Conservation (phyloP, 2,113 vertebrate species). For the Morone saxatilis region DNA sequence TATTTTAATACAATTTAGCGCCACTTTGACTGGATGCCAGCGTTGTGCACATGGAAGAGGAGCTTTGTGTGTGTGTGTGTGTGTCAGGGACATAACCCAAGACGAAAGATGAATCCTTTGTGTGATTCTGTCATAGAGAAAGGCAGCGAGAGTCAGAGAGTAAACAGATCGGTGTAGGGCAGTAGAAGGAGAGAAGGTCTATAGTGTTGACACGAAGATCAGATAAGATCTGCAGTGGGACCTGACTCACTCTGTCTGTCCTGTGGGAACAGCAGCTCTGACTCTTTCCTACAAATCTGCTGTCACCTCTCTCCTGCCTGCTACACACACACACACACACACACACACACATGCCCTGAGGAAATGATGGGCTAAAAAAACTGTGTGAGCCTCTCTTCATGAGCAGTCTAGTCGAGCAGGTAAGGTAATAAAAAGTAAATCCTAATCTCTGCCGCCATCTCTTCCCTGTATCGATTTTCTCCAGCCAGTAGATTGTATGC, state of each 20-base stretch:
- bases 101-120: slow-evolving; percentile 70
- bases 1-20: slow-evolving; percentile 85
- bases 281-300: slow-evolving; percentile 61
- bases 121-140: slow-evolving; percentile 44
- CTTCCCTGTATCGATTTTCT: slow-evolving; percentile 75
- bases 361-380: slow-evolving; percentile 11
- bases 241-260: slow-evolving; percentile 59
- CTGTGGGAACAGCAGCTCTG: slow-evolving; percentile 74
- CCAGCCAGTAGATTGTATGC: slow-evolving; percentile 79
- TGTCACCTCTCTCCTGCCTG: slow-evolving; percentile 40
- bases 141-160: slow-evolving; percentile 44
- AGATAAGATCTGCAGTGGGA: slow-evolving; percentile 80
- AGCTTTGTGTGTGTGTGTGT: slow-evolving; percentile 16
- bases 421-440: slow-evolving; percentile 64
- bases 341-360: slow-evolving; percentile 24
- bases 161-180: slow-evolving; percentile 62
- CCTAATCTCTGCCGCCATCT: slow-evolving; percentile 64
- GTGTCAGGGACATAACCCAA: slow-evolving; percentile 61
- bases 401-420: slow-evolving; percentile 31
- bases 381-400: not conserved
- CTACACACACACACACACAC: slow-evolving; percentile 19
- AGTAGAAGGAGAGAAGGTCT: slow-evolving; percentile 63
- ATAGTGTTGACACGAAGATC: slow-evolving; percentile 73
- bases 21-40: slow-evolving; percentile 83
- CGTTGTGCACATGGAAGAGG: slow-evolving; percentile 50